phyloP scores from a whole-genome alignment of 2,797 vertebrate species.

The Esox lucius region DNA sequence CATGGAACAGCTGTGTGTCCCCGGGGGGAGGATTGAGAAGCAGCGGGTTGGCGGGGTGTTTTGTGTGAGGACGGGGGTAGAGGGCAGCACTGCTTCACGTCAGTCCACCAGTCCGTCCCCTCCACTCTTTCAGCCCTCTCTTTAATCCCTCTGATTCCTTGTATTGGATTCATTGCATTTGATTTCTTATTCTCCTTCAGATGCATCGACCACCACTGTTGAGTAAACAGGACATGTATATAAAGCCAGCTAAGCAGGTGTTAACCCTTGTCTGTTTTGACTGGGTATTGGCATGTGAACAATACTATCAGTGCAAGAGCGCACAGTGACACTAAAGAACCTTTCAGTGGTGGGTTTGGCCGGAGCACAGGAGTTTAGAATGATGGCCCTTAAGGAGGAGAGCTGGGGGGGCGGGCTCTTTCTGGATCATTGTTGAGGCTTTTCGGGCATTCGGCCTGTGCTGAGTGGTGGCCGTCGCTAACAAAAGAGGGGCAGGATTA shows the following conservation, averaged over 20 bases:
- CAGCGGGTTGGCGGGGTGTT: neutral
- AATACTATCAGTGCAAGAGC: constrained; percentile 38
- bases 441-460: constrained; percentile 46
- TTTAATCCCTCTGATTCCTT: constrained; percentile 50
- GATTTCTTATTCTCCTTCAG: constrained; percentile 30
- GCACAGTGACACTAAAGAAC: constrained; percentile 44
- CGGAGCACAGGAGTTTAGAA: constrained; percentile 13
- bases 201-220: constrained; percentile 51
- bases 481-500: constrained; percentile 55
- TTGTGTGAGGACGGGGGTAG: constrained; percentile 18
- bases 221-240: constrained; percentile 54
- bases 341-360: constrained; percentile 44
- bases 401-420: constrained; percentile 33
- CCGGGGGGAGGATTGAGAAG: neutral
- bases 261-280: constrained; percentile 59
- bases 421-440: constrained; percentile 47
- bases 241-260: constrained; percentile 55
- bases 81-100: constrained; percentile 49
- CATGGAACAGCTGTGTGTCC: no score
- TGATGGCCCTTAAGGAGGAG: constrained; percentile 33
- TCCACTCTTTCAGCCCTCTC: constrained; percentile 45
- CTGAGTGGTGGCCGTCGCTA: constrained; percentile 46
- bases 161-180: constrained; percentile 49
- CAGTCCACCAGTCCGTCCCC: constrained; percentile 36
- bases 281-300: constrained; percentile 55